phyloP scores from a whole-genome alignment of 2,888 invertebrate species.

The Tetragonisca angustula region DNA sequence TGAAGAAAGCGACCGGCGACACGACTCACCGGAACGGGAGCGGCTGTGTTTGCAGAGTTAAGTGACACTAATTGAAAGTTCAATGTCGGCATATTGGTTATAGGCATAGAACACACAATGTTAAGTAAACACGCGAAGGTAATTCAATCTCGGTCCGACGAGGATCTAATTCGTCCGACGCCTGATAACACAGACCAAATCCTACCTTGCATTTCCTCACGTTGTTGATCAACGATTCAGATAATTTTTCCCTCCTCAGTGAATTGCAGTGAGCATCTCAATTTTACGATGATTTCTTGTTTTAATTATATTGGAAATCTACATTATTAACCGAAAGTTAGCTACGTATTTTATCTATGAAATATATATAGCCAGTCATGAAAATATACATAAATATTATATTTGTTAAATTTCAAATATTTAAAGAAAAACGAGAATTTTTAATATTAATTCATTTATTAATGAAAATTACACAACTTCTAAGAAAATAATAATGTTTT shows the following conservation, averaged over 20 bases:
- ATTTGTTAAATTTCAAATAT: too few species aligned
- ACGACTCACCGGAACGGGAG: constrained; percentile 71
- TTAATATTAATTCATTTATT: too few species aligned
- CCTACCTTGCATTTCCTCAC: not conserved
- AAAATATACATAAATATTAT: too few species aligned
- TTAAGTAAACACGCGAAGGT: constrained; percentile 71
- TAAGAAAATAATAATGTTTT: too few species aligned
- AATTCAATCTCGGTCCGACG: constrained; percentile 74
- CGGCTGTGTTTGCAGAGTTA: constrained; percentile 82
- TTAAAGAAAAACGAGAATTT: too few species aligned
- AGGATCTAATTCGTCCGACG: constrained; percentile 71
- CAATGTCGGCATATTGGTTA: constrained; percentile 81
- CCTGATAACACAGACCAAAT: not conserved
- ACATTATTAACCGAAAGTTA: too few species aligned
- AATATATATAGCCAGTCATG: too few species aligned
- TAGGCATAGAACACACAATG: constrained; percentile 73
- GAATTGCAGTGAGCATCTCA: not conserved
- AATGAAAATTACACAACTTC: too few species aligned
- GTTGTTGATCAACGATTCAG: not conserved
- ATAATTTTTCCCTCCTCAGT: not conserved
- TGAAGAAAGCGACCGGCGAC: constrained; percentile 56
- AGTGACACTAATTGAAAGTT: constrained; percentile 83
- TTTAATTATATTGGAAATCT: not conserved
- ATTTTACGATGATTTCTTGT: not conserved
- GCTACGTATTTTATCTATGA: too few species aligned